These are phyloP conservation scores for Gymnothorax reevesii DNA, from an alignment of 2,797 vertebrate genomes.

Conservation along the genomic window DNA sequence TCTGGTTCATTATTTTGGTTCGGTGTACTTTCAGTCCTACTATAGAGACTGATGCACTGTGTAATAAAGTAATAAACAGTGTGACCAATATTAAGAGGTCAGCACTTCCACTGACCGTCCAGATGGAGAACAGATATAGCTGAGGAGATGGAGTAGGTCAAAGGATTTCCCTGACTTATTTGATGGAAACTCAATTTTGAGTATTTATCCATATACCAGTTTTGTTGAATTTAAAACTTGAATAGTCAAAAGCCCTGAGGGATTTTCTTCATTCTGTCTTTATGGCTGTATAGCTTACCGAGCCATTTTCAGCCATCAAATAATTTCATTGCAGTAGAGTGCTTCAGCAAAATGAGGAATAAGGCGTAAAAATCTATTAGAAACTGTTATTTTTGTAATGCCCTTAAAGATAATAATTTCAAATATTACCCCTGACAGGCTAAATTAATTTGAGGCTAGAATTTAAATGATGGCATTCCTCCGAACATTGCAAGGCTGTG, in stretches of 20 bases:
- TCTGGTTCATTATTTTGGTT: neutral
- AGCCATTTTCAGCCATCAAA: constrained; percentile 17
- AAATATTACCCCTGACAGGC: constrained; percentile 42
- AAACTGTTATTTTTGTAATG: constrained; percentile 31
- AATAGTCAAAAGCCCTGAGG: constrained; percentile 27
- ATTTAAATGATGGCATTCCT: constrained; percentile 17
- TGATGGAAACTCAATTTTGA: constrained; percentile 34
- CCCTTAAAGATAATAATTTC: constrained; percentile 36
- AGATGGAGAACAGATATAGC: neutral
- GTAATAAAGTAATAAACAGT: neutral
- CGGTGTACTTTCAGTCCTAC: neutral
- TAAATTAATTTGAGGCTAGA: constrained; percentile 11
- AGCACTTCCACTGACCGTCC: neutral
- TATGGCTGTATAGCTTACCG: neutral
- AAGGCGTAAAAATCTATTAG: constrained; percentile 29
- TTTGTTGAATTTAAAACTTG: constrained; percentile 1
- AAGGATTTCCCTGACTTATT: constrained; percentile 28
- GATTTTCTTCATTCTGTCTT: constrained; percentile 18
- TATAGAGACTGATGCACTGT: neutral
- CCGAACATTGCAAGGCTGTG: constrained; percentile 28
- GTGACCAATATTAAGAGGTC: constrained; percentile 21
- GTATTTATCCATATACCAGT: neutral
- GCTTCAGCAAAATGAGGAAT: constrained; percentile 11
- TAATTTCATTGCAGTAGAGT: neutral
- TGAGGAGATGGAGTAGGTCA: neutral